These are phyloP conservation scores for Hyperopisus bebe DNA, from an alignment of 2,113 vertebrate species.

Conservation along the genomic window DNA sequence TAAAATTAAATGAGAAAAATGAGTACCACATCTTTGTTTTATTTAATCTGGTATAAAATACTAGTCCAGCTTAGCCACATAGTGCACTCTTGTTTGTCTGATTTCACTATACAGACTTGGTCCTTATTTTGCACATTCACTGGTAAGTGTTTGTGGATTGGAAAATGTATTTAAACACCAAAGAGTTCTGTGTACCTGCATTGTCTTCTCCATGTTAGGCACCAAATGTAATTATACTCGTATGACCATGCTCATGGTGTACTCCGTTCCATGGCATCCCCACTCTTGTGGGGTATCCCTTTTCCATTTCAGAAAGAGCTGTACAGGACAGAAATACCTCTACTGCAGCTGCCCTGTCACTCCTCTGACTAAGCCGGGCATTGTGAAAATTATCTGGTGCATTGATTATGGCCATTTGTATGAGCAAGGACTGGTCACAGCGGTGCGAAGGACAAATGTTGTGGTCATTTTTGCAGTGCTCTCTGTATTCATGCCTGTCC, in stretches of 20 bases:
- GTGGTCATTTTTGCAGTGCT: not conserved
- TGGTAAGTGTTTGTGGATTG: not conserved
- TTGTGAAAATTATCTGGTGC: constrained; percentile 3
- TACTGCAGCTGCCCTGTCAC: constrained; percentile 18
- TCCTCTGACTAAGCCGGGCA: not conserved
- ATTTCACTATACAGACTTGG: not conserved
- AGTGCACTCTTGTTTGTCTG: not conserved
- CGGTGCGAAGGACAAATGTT: not conserved
- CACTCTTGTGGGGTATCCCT: not conserved
- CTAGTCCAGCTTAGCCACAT: not conserved
- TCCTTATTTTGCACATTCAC: not conserved
- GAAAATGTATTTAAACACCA: not conserved
- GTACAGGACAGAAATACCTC: not conserved
- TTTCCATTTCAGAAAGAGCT: constrained; percentile 15
- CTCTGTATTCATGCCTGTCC: not conserved
- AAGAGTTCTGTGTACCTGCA: not conserved
- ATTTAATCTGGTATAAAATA: not conserved
- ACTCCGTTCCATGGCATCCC: not conserved
- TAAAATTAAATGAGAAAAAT: not conserved
- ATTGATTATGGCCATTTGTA: not conserved
- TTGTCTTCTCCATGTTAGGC: not conserved
- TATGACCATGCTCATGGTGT: not conserved
- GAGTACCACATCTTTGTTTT: not conserved
- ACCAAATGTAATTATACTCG: not conserved
- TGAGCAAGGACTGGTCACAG: not conserved